Evolutionary conservation across 2,888 invertebrate genomes (phyloP).

Genomic region (Laspeyria flexula): DNA sequence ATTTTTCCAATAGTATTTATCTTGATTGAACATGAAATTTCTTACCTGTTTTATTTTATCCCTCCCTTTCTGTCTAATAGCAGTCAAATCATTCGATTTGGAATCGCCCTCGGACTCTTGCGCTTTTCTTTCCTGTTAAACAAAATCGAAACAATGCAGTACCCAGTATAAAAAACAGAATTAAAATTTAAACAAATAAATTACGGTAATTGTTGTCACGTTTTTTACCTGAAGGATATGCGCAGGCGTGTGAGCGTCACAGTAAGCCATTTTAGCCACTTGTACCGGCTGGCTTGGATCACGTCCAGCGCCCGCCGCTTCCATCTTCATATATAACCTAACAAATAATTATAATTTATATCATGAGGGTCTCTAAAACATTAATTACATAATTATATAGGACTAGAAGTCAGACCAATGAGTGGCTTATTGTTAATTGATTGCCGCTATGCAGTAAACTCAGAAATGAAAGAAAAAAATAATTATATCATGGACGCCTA

Average conservation of each 20-base stretch:
- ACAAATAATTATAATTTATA: no score
- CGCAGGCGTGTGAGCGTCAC: conserved; percentile 96
- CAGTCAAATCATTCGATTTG: conserved; percentile 70
- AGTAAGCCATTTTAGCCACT: conserved; percentile 98
- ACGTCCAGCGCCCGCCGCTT: conserved; percentile 89
- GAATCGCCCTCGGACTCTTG: conserved; percentile 78
- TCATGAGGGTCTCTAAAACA: no score
- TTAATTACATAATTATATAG: no score
- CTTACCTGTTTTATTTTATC: conserved; percentile 92
- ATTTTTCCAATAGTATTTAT: no score
- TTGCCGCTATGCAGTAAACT: no score
- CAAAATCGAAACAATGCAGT: not conserved
- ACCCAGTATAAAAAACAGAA: not conserved
- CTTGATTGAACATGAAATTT: no score
- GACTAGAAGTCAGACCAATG: no score
- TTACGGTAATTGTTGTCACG: not conserved
- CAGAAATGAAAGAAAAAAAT: no score
- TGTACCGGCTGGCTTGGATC: conserved; percentile 91
- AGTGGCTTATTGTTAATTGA: no score
- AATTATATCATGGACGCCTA: no score
- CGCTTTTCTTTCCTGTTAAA: conserved; percentile 69
- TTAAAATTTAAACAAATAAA: not conserved
- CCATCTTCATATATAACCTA: conserved; percentile 97
- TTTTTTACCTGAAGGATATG: conserved; percentile 83
- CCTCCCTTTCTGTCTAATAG: conserved; percentile 88